These are phyloP conservation scores for Drosophila neutralis DNA, from an alignment of 2,888 invertebrate species.

Conservation along the genomic window DNA sequence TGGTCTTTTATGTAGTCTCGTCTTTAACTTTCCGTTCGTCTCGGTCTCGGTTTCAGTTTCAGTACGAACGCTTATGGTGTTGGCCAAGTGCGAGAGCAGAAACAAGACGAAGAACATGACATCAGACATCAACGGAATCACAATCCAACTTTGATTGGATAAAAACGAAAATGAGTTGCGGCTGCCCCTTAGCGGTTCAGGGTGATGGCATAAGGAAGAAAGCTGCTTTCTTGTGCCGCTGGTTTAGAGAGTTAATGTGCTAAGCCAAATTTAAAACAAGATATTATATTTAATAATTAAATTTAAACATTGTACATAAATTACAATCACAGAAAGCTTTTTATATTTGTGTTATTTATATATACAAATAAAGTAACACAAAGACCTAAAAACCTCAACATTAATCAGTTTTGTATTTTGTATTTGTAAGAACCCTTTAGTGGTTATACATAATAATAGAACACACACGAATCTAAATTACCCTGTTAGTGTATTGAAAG, in stretches of 20 bases:
- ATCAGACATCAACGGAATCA: conserved; percentile 47
- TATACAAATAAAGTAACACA: background rate
- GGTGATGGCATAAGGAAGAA: conserved; percentile 40
- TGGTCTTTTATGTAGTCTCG: conserved; percentile 11
- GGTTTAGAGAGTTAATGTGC: background rate
- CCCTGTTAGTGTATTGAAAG: conserved; percentile 15
- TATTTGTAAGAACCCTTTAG: background rate
- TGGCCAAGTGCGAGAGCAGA: conserved; percentile 25
- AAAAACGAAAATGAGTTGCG: conserved; percentile 15
- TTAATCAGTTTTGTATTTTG: background rate
- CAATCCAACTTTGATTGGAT: conserved; percentile 20
- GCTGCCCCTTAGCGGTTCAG: conserved; percentile 7
- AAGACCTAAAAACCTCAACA: background rate
- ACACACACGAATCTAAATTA: background rate
- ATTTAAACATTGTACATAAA: too few relatives aligned
- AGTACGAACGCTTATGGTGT: conserved; percentile 24
- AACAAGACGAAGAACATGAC: conserved; percentile 43
- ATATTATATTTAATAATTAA: background rate
- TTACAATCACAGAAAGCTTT: background rate
- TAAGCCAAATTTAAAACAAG: background rate
- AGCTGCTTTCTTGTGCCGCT: conserved; percentile 34
- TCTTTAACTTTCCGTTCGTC: conserved; percentile 12
- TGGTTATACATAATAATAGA: background rate
- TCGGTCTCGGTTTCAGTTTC: conserved; percentile 29
- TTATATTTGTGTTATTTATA: background rate